These are phyloP conservation scores for Neosilurus mollespiculum DNA, from an alignment of 2,797 vertebrate species.

Conservation along the genomic window DNA sequence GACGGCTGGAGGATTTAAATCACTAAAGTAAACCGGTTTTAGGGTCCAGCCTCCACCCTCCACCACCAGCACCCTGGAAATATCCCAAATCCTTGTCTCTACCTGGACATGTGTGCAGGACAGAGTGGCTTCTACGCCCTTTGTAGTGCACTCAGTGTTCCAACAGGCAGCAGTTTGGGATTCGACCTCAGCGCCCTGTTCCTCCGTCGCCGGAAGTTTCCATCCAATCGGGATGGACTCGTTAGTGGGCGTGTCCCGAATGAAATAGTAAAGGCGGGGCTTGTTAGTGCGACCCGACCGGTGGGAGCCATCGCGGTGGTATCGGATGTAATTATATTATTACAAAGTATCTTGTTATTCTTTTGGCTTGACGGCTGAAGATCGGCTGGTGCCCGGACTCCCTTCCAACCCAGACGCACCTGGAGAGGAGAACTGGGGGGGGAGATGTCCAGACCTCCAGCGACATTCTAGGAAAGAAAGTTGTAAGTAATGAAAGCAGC, in stretches of 20 bases:
- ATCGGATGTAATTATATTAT: not conserved
- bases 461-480: conserved; percentile 1
- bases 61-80: not conserved
- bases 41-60: not conserved
- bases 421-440: not conserved
- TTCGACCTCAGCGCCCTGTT: not conserved
- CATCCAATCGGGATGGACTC: not conserved
- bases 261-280: not conserved
- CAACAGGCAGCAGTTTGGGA: not conserved
- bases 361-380: not conserved
- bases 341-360: not conserved
- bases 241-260: not conserved
- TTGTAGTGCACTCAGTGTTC: not conserved
- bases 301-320: not conserved
- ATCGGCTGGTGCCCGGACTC: not conserved
- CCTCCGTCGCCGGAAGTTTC: not conserved
- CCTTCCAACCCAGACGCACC: not conserved
- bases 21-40: not conserved
- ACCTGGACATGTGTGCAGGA: not conserved
- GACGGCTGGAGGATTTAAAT: rapidly evolving
- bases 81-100: not conserved
- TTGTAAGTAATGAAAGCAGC: conserved; percentile 24
- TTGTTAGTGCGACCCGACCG: not conserved
- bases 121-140: not conserved
- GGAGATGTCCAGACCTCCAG: not conserved